phyloP scores from a whole-genome alignment of 2,888 invertebrate genomes.

The Stenolophus ochropezus region DNA sequence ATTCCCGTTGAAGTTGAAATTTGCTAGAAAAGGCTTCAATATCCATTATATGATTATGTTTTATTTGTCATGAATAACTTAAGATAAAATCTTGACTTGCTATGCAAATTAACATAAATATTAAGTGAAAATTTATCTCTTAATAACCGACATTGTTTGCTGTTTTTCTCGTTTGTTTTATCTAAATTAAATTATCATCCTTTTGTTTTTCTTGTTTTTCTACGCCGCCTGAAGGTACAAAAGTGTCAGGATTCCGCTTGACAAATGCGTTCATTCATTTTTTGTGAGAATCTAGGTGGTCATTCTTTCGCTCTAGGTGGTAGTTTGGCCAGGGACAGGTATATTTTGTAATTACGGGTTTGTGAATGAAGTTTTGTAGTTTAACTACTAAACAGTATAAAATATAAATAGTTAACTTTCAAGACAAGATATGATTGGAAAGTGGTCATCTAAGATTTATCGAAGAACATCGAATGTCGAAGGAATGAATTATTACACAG shows the following conservation, averaged over 20 bases:
- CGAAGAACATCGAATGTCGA: not conserved
- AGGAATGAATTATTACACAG: not conserved
- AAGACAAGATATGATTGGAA: not conserved
- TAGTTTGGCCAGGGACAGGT: not conserved
- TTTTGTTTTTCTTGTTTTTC: not conserved
- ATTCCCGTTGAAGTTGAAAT: not conserved
- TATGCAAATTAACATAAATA: not conserved
- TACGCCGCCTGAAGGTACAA: not conserved
- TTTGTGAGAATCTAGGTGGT: not conserved
- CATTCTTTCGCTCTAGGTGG: not conserved
- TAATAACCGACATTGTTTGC: too few species aligned
- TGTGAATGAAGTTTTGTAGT: not conserved
- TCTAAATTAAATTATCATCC: not conserved
- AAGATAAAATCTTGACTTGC: not conserved
- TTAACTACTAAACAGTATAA: not conserved
- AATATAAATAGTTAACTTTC: too few species aligned
- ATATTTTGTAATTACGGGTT: not conserved
- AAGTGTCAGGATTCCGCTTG: not conserved
- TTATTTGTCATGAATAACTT: not conserved
- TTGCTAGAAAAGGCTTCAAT: not conserved
- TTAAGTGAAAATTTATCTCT: not conserved
- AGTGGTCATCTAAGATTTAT: not conserved
- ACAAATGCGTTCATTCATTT: not conserved
- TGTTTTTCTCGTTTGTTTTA: not conserved
- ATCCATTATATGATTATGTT: not conserved